phyloP scores from a whole-genome alignment of 2,113 vertebrate genomes.

The Catagonus wagneri region DNA sequence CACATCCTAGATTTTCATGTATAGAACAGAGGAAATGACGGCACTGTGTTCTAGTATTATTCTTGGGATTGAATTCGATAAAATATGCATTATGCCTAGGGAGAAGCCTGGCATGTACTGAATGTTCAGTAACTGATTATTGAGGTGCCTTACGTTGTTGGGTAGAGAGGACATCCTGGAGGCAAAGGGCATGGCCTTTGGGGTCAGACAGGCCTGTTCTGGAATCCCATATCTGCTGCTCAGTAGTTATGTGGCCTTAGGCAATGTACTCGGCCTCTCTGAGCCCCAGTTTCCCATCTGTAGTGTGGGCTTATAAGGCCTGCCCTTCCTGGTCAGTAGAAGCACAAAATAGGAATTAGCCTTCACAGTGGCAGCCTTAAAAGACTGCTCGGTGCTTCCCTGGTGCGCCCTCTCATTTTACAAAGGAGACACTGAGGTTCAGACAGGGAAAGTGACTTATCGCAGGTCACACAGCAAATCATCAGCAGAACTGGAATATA shows the following conservation, averaged over 20 bases:
- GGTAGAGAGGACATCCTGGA: neutral
- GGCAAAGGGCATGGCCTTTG: neutral
- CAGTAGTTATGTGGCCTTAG: neutral
- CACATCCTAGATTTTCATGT: neutral
- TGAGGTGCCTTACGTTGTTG: too few relatives aligned
- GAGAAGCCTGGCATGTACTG: neutral
- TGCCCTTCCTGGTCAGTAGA: neutral
- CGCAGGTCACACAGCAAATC: neutral
- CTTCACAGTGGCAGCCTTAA: neutral
- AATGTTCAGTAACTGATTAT: too few relatives aligned
- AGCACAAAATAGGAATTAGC: too few relatives aligned
- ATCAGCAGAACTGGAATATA: neutral
- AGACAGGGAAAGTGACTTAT: neutral
- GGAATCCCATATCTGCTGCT: neutral
- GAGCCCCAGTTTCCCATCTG: neutral
- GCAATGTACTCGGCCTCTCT: neutral
- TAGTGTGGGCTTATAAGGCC: neutral
- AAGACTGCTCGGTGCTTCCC: neutral
- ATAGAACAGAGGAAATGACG: neutral
- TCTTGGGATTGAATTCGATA: neutral
- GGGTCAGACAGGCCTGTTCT: neutral
- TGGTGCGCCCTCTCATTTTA: neutral
- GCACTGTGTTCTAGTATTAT: neutral
- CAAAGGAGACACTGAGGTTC: neutral
- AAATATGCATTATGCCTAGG: neutral